Percentiles rank a stretch among this genome's conserved stretches.
Conservation (phyloP, 2,113 vertebrate species). For the Percopsis transmontana region DNA sequence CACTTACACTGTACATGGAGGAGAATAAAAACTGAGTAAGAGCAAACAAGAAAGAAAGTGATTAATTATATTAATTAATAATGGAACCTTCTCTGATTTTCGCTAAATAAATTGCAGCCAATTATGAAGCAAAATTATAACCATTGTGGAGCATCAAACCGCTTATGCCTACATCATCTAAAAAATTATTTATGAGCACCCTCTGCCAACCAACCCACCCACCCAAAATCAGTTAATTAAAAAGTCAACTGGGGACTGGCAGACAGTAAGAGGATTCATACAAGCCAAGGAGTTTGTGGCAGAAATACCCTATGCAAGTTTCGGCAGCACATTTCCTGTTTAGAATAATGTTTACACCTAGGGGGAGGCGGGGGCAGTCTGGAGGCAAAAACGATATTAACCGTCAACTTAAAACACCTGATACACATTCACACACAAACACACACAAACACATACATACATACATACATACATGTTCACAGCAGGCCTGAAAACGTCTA, state of each 20-base stretch:
- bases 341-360: slow-evolving; percentile 42
- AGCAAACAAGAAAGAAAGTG: background rate
- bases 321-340: slow-evolving; percentile 11
- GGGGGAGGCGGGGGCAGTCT: slow-evolving; percentile 18
- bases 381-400: slow-evolving; percentile 59
- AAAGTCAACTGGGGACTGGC: slow-evolving; percentile 9
- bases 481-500: slow-evolving; percentile 4
- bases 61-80: slow-evolving; percentile 32
- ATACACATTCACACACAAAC: slow-evolving; percentile 10
- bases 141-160: slow-evolving; percentile 16
- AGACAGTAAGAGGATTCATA: slow-evolving; percentile 11
- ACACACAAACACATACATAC: slow-evolving; percentile 6
- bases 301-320: slow-evolving; percentile 6
- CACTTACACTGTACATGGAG: background rate
- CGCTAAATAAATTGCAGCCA: slow-evolving; percentile 18
- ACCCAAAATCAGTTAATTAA: slow-evolving; percentile 26
- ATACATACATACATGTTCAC: slow-evolving; percentile 9
- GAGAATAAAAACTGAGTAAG: slow-evolving; percentile 1
- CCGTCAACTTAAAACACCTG: slow-evolving; percentile 44
- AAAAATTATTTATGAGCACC: slow-evolving; percentile 13
- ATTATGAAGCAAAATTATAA: slow-evolving; percentile 15
- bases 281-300: slow-evolving; percentile 12
- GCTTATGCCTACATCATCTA: slow-evolving; percentile 16
- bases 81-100: slow-evolving; percentile 39
- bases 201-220: no score